phyloP scores from a whole-genome alignment of 2,888 invertebrate species.

The Orthonevra nobilis region DNA sequence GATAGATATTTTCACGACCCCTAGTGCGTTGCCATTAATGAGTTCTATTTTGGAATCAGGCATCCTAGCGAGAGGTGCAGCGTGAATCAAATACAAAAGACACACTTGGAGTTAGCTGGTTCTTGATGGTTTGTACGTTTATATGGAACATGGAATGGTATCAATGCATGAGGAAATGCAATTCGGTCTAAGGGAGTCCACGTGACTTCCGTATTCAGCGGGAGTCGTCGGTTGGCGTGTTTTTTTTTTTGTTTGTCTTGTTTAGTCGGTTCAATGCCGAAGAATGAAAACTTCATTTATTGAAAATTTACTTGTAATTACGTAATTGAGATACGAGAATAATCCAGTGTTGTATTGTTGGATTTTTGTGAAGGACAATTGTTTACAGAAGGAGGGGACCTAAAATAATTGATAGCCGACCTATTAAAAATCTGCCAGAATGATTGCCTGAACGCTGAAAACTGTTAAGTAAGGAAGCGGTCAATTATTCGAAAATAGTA shows the following conservation, averaged over 20 bases:
- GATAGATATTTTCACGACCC: constrained; percentile 53
- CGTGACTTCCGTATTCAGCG: constrained; percentile 53
- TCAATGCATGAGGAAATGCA: constrained; percentile 35
- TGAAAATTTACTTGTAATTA: constrained; percentile 39
- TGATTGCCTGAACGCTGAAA: no score
- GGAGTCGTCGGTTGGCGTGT: constrained; percentile 14
- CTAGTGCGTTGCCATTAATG: constrained; percentile 61
- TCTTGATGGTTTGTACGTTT: no score
- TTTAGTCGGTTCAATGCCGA: constrained; percentile 30
- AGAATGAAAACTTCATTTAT: constrained; percentile 34
- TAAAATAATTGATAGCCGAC: neutral
- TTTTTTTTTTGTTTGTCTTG: constrained; percentile 49
- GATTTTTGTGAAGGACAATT: neutral
- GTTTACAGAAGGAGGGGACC: neutral
- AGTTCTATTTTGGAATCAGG: constrained; percentile 57
- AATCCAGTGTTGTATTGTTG: constrained; percentile 17
- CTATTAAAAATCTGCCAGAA: no score
- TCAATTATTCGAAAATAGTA: no score
- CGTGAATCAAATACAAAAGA: constrained; percentile 11
- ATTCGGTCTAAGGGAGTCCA: constrained; percentile 7
- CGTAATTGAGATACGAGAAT: constrained; percentile 59
- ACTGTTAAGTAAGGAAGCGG: no score
- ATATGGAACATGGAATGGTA: constrained; percentile 8
- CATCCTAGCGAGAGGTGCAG: constrained; percentile 43
- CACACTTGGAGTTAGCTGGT: constrained; percentile 15